Conservation (phyloP, 2,113 vertebrate genomes). For the Chelonoidis abingdonii region DNA sequence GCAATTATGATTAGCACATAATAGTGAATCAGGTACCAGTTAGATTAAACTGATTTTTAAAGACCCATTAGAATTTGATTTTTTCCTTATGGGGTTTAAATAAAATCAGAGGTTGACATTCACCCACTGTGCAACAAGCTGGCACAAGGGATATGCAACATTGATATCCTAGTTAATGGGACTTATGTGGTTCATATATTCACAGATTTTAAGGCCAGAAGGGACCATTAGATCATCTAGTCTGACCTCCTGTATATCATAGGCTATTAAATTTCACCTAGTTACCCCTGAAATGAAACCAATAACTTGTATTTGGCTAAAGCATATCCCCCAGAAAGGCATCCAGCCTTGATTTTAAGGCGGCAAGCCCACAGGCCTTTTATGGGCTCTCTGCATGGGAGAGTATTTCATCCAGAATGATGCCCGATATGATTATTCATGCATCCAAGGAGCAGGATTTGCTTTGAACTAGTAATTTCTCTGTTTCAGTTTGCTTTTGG, state of each 20-base stretch:
- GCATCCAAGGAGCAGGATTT: background rate
- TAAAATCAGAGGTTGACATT: background rate
- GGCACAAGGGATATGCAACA: background rate
- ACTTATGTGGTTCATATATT: background rate
- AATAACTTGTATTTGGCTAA: background rate
- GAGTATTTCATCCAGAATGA: background rate
- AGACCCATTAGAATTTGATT: background rate
- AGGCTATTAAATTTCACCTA: background rate
- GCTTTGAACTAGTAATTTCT: background rate
- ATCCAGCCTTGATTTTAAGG: background rate
- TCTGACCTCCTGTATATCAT: background rate
- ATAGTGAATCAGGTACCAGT: background rate
- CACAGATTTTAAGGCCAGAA: background rate
- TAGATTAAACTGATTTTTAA: background rate
- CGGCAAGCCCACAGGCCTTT: background rate
- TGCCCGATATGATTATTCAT: background rate
- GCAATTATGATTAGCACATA: background rate
- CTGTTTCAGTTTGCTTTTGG: background rate
- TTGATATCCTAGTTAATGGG: background rate
- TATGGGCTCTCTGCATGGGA: background rate
- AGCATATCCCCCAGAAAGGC: background rate
- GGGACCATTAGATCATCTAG: background rate
- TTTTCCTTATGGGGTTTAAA: background rate
- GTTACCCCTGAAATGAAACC: background rate
- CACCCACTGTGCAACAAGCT: background rate